Percentiles rank a stretch among this genome's conserved stretches.
Evolutionary conservation across 2,888 invertebrate genomes (phyloP).

Genomic region (Tenthredo mesomela): DNA sequence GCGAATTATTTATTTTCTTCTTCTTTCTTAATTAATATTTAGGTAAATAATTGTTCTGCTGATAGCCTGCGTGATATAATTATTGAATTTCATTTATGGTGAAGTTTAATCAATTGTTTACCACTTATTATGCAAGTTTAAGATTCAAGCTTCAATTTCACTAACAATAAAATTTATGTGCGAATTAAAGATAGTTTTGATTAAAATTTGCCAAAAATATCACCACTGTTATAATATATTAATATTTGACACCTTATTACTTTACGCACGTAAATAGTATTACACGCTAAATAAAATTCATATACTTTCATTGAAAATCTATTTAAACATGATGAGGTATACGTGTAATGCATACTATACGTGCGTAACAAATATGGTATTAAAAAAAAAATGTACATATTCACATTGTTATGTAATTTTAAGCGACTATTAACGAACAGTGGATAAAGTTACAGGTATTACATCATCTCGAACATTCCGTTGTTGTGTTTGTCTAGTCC

Average conservation of each 20-base stretch:
- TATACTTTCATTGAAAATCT: background rate
- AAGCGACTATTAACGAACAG: slow-evolving; percentile 48
- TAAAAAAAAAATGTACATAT: slow-evolving; percentile 13
- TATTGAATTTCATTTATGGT: background rate
- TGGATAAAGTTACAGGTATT: slow-evolving; percentile 12
- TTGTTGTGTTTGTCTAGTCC: slow-evolving; percentile 60
- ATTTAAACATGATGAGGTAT: background rate
- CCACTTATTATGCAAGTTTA: background rate
- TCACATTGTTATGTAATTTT: slow-evolving; percentile 48
- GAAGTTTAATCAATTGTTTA: background rate
- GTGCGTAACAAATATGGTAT: slow-evolving; percentile 17
- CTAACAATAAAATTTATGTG: background rate
- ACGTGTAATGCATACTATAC: background rate
- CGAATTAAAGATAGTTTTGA: background rate
- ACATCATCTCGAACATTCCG: slow-evolving; percentile 56
- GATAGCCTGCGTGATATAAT: background rate
- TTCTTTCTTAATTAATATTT: background rate
- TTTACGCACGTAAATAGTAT: background rate
- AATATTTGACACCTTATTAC: background rate
- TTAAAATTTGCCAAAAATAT: slow-evolving; percentile 32
- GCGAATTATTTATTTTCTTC: background rate
- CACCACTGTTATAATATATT: background rate
- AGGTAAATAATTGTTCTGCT: background rate
- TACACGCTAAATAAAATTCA: background rate
- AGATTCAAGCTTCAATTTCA: background rate